These are phyloP conservation scores for Epiperipatus broadwayi DNA, from an alignment of 2,888 invertebrate species.

Conservation along the genomic window DNA sequence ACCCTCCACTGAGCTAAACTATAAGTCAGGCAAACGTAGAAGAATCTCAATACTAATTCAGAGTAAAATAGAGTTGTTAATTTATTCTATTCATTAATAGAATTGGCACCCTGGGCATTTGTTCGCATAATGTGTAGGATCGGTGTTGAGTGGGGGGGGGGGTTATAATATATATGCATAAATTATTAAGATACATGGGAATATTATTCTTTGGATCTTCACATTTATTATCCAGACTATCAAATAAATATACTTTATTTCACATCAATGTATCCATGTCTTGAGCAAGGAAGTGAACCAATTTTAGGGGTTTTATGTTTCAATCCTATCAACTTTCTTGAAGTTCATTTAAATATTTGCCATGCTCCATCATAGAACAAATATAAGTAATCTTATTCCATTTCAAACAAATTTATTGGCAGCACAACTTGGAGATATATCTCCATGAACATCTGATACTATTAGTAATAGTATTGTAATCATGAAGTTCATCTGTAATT, in stretches of 20 bases:
- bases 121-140: too few relatives aligned
- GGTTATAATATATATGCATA: too few relatives aligned
- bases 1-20: too few relatives aligned
- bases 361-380: constrained; percentile 99
- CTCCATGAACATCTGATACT: constrained; percentile 90
- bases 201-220: constrained; percentile 95
- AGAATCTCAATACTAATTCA: too few relatives aligned
- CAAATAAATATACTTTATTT: constrained; percentile 83
- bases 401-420: constrained; percentile 97
- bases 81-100: too few relatives aligned
- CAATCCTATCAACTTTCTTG: constrained; percentile 91
- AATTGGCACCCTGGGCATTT: too few relatives aligned
- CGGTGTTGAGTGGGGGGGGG: too few relatives aligned
- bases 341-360: constrained; percentile 93
- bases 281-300: constrained; percentile 70
- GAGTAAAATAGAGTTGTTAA: too few relatives aligned
- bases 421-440: constrained; percentile 94
- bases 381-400: constrained; percentile 81
- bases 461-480: too few relatives aligned
- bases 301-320: constrained; percentile 71
- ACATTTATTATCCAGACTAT: constrained; percentile 91
- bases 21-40: too few relatives aligned
- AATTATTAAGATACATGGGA: too few relatives aligned
- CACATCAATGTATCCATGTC: constrained; percentile 87
- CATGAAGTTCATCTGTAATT: too few relatives aligned